Base-by-base conservation (phyloP, 1,140 invertebrate species). In the Temnothorax longispinosus region DNA sequence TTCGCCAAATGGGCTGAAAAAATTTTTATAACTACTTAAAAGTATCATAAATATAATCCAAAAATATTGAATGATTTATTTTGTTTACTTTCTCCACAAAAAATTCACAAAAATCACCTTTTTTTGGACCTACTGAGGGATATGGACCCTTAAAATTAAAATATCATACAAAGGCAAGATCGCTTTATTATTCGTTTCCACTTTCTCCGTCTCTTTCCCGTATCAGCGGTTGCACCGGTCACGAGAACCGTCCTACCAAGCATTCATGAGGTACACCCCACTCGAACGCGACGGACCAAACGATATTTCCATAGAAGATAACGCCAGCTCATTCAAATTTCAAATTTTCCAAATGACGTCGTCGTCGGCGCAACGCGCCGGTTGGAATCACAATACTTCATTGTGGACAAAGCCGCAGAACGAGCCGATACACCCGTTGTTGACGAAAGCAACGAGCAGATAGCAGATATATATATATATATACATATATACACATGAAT, bases 341-440 rank as follows among this genome's bases (percentile, higher is more conserved):
- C 80, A 84, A 84, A 84, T 84, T 75, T 75, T 75, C 58, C 80
- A 84, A 84, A 84, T 84, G 80, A 84, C 69, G 35, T 50, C 69
- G 80, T 54, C 38, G 38, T 38, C 54, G n/a, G 18, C 13, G 38
- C n/a, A 15, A 13, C 41, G 18, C 15, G 18, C 15, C 54, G 11
- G 11, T 15, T 58, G 80, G 67, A 74, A 84, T 84, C 67, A 84
- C 80, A 84, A 84, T 84, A 84, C 69, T 60, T 75, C 69, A 84
- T 84, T 32, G 69, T 50, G 80, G 41, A 84, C 80, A 84, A 84
- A 84, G 80, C 80, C 80, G 69, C 69, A 62, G 54, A 75, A 84
- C 80, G 80, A 84, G 41, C 52, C 38, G 54, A 75, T 50, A 50
- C 32, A 75, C 56, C 18, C 69, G 80, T 47, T 74, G 80, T 82